Conservation (phyloP, 2,888 invertebrate genomes). For the Drosophila algonquin region DNA sequence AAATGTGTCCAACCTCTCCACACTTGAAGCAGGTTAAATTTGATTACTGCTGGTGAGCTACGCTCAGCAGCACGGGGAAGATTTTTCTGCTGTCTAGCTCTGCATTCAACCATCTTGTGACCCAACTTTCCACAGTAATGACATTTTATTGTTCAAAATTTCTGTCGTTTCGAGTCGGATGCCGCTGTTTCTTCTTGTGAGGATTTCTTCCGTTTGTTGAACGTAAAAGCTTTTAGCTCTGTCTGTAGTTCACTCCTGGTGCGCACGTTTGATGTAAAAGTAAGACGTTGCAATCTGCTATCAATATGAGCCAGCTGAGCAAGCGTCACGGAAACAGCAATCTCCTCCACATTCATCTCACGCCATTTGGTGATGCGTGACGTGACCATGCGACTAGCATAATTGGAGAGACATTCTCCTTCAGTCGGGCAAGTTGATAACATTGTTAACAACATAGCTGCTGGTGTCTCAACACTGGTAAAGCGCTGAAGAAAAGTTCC, state of each 20-base stretch:
- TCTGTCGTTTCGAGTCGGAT: no score
- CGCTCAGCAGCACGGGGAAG: no score
- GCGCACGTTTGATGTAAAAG: constrained; percentile 4
- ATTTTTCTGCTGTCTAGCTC: no score
- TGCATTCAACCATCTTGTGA: no score
- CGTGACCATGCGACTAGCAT: constrained; percentile 12
- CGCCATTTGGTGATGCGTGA: constrained; percentile 34
- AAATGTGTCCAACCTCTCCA: no score
- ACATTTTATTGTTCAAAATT: no score
- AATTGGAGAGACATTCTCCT: constrained; percentile 13
- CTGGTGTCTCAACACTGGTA: no score
- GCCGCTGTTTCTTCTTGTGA: background rate
- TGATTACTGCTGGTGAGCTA: no score
- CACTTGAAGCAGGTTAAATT: no score
- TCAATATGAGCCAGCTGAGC: constrained; percentile 31
- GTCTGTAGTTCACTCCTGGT: constrained; percentile 1
- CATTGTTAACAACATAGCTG: no score
- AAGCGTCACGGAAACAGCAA: constrained; percentile 32
- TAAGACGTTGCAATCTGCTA: background rate
- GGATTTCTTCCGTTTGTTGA: background rate
- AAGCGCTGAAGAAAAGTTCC: no score
- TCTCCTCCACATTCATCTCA: constrained; percentile 26
- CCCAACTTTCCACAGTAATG: no score
- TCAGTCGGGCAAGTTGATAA: constrained; percentile 14
- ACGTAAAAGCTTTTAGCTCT: background rate